A percentile compares a stretch with the other conserved stretches of the same genome.
Evolutionary conservation across 2,888 invertebrate species (phyloP).

Genomic region (Eilema depressum): DNA sequence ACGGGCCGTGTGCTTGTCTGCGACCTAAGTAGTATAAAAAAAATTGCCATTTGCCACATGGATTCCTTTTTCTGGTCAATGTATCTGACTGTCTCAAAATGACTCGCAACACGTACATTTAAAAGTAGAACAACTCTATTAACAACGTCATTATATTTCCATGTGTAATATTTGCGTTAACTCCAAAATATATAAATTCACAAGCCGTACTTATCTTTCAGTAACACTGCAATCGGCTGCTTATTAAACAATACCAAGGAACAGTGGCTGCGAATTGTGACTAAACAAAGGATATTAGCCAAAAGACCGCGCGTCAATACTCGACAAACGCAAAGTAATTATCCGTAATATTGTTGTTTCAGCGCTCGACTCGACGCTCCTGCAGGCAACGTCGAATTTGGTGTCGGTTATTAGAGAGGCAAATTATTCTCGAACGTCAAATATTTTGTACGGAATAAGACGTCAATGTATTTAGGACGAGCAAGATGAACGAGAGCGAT

Average conservation of each 20-base stretch:
- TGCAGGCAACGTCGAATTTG: neutral
- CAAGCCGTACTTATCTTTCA: neutral
- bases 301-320: neutral
- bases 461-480: neutral
- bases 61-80: neutral
- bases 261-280: neutral
- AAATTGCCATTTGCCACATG: too few species aligned
- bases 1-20: too few species aligned
- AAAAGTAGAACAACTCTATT: neutral
- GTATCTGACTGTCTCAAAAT: neutral
- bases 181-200: too few species aligned
- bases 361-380: too few species aligned
- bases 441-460: conserved; percentile 8
- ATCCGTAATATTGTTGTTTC: conserved; percentile 5
- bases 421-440: neutral
- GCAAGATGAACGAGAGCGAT: neutral
- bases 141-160: neutral
- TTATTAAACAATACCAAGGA: neutral
- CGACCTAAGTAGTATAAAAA: too few species aligned
- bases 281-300: neutral
- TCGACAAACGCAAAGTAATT: conserved; percentile 14
- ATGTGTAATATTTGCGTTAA: too few species aligned
- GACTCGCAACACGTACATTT: neutral
- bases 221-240: neutral
- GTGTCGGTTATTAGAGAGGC: neutral